Base-by-base conservation (phyloP, 2,888 invertebrate species). In the Melanostoma scalare region DNA sequence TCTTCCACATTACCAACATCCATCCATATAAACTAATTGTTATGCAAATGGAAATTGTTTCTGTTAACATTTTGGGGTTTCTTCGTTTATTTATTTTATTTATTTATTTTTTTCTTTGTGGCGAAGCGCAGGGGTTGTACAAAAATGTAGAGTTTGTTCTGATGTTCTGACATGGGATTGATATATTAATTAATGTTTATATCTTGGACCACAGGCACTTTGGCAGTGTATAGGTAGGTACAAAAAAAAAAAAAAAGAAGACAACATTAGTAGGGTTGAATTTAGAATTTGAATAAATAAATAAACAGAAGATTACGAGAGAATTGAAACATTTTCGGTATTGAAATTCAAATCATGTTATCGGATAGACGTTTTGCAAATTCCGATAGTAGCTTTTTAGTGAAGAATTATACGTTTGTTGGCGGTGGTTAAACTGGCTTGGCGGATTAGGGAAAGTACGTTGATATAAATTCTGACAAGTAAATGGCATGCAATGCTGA, bases 211-310 rank as follows among this genome's bases (percentile, higher is more conserved):
- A 8, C 1, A 31, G 50, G 3, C 3, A 20, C 20, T 20, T 20
- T 20, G 20, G 20, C 20, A 20, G 20, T 20, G 20, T 20, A 20
- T 20, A 20, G 20, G 20, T 31, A n/a, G 44, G 4, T 44, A 44
- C 1, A 44, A 3, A 44, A 3, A 4, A 20, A 53, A 33, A 36
- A 3, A 44, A 3, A n/a, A 3, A 0, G 5, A 53, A 33, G 10
- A 10, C 35, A 53, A 44, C 60, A 67, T 53, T 72, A 60, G 40
- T 53, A 73, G 69, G 68, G 52, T 73, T 74, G 46, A 78, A 63
- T 71, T 60, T 65, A 48, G 71, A 65, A 65, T 81, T 75, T 81
- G 58, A 72, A 75, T 81, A 75, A 72, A 67, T 75, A 72, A 75
- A 75, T 61, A 69, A 63, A 75, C 69, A 40, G 38, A 5, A 52